Percentiles rank a stretch among this genome's conserved stretches.
Conservation (phyloP, 2,113 vertebrate genomes). For the Vidua macroura region DNA sequence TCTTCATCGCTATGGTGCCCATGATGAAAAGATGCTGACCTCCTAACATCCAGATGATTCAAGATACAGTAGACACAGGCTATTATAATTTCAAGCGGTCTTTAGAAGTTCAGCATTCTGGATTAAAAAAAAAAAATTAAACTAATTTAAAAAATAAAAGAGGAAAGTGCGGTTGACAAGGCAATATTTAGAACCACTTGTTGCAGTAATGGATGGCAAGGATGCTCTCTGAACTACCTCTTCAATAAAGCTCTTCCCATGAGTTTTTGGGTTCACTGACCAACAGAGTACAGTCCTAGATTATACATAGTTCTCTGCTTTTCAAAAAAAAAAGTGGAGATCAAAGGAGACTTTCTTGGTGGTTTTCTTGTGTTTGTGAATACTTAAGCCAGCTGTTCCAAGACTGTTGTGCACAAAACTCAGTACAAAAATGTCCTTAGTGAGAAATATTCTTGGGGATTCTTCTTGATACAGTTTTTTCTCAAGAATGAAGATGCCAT, state of each 20-base stretch:
- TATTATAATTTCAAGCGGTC: neutral
- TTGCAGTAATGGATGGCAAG: neutral
- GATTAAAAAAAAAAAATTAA: neutral
- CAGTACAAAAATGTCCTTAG: neutral
- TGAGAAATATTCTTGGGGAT: neutral
- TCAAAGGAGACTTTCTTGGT: neutral
- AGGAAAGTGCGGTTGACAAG: rapidly evolving
- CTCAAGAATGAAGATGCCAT: neutral
- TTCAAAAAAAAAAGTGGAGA: neutral
- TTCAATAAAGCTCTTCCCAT: neutral
- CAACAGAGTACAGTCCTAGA: neutral
- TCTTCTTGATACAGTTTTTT: neutral
- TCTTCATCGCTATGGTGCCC: neutral
- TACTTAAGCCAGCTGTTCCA: neutral
- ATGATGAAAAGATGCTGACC: neutral
- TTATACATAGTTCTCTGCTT: neutral
- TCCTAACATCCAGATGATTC: neutral
- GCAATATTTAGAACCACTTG: neutral
- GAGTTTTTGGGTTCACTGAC: neutral
- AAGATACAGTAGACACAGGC: neutral
- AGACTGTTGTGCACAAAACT: neutral
- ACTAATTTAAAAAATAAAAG: neutral
- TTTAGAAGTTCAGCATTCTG: neutral
- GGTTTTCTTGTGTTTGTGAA: neutral
- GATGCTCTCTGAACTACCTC: neutral